phyloP scores from a whole-genome alignment of 2,113 vertebrate genomes.

The Protomyctophum bolini region DNA sequence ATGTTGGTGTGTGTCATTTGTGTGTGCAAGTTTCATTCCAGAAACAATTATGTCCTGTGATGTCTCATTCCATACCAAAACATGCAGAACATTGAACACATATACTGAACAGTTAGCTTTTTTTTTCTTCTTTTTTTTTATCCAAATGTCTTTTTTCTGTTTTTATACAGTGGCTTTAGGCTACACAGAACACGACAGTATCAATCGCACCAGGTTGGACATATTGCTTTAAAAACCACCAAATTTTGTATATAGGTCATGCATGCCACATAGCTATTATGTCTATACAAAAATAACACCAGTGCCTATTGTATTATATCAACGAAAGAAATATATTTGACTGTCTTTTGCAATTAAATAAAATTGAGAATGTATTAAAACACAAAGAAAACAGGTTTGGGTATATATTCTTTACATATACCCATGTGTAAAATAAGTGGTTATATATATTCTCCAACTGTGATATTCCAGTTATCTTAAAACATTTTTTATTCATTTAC shows the following conservation, averaged over 20 bases:
- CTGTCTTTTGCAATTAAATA: conserved; percentile 70
- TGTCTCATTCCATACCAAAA: conserved; percentile 80
- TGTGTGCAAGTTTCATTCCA: conserved; percentile 38
- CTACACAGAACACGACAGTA: conserved; percentile 82
- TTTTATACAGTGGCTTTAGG: conserved; percentile 73
- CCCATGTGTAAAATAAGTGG: conserved; percentile 46
- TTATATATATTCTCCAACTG: conserved; percentile 56
- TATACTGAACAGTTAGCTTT: conserved; percentile 77
- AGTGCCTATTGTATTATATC: conserved; percentile 78
- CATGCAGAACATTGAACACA: conserved; percentile 85
- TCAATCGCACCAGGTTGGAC: conserved; percentile 81
- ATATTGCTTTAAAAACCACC: conserved; percentile 84
- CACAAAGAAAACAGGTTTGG: conserved; percentile 39
- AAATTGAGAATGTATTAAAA: conserved; percentile 59
- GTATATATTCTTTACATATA: conserved; percentile 27
- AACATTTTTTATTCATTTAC: conserved; percentile 59
- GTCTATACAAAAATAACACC: conserved; percentile 86
- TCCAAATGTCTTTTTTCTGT: conserved; percentile 59
- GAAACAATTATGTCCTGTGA: conserved; percentile 70
- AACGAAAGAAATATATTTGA: conserved; percentile 68
- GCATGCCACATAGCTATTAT: conserved; percentile 85
- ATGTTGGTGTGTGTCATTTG: conserved; percentile 18
- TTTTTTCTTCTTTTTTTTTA: conserved; percentile 33
- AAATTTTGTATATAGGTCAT: conserved; percentile 82
- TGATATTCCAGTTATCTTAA: conserved; percentile 63